Evolutionary conservation across 2,888 invertebrate species (phyloP), one percentile per base, ranked within the genome.

Genomic region (Osmoderma eremita): DNA sequence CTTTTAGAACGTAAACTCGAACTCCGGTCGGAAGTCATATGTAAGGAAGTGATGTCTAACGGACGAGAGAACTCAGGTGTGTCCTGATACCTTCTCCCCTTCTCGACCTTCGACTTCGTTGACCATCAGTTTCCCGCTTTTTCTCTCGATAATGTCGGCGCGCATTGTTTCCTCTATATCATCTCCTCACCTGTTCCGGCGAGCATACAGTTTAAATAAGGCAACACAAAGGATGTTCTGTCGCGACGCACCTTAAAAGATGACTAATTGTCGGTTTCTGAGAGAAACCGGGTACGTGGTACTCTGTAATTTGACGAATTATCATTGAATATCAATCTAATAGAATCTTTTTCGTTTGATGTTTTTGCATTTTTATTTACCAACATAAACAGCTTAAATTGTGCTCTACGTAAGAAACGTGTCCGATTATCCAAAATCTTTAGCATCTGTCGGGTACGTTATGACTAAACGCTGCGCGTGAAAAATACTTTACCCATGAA

Each of bases 41-140:
- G 80, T 79, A 78, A 80, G 81, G 81, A 81, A 80, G 79, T 79
- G 79, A 78, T 71, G 78, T 77, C 75, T 79, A 81, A 81, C 80
- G 81, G 80, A 77, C 79, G 77, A 75, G 74, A 78, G 77, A 78
- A 78, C 78, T 80, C 81, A 81, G 81, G 81, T 81, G 81, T 79
- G 80, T 79, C 72, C 50, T 63, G 66, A 63, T 45, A 76, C 72
- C 72, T 63, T 56, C 24, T 36, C 63, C 68, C 68, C 67, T 56
- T 64, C 49, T 38, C 58, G 49, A 54, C 42, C 53, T 53, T 62
- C 69, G 65, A 54, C 41, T 56, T 36, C 54, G 39, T 53, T 39
- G 56, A 49, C 39, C 48, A 56, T 48, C 53, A 56, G 54, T 65
- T 58, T 65, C 65, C 65, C 65, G 56, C 56, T 65, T 61, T 61